Conservation (phyloP, 2,888 invertebrate genomes). For the Cataglyphis rosenhaueri region DNA sequence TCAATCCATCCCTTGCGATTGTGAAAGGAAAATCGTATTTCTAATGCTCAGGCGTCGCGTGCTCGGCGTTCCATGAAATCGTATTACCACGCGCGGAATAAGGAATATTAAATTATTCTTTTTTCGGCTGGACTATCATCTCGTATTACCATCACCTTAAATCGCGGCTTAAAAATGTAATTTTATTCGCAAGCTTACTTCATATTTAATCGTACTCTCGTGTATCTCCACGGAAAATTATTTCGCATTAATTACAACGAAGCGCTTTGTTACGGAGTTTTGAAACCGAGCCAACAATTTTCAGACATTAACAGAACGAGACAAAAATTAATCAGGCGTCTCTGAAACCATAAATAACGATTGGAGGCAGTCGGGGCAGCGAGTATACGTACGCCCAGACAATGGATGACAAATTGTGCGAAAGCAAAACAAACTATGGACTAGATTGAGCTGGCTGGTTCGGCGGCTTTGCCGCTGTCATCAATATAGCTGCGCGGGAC, state of each 20-base stretch:
- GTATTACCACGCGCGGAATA: conserved; percentile 79
- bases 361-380: conserved; percentile 64
- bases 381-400: conserved; percentile 73
- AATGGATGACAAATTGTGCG: conserved; percentile 84
- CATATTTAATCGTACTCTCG: not conserved
- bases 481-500: conserved; percentile 76
- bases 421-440: conserved; percentile 80
- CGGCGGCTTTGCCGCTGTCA: conserved; percentile 73
- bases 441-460: conserved; percentile 77
- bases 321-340: conserved; percentile 81
- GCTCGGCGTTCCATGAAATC: conserved; percentile 82
- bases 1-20: conserved; percentile 56
- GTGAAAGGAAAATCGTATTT: conserved; percentile 79
- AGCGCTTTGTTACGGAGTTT: not conserved
- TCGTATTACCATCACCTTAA: conserved; percentile 67
- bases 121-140: conserved; percentile 64
- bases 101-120: conserved; percentile 83
- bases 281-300: conserved; percentile 59
- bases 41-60: conserved; percentile 78
- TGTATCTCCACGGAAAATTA: not conserved
- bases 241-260: conserved; percentile 21
- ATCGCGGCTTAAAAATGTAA: conserved; percentile 70
- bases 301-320: conserved; percentile 62
- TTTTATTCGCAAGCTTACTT: conserved; percentile 41
- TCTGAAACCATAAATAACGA: conserved; percentile 82